Percentiles rank a stretch among this genome's conserved stretches.
phyloP scores from a whole-genome alignment of 64 coral and sea anemone genomes.

The Porites australiensis region DNA sequence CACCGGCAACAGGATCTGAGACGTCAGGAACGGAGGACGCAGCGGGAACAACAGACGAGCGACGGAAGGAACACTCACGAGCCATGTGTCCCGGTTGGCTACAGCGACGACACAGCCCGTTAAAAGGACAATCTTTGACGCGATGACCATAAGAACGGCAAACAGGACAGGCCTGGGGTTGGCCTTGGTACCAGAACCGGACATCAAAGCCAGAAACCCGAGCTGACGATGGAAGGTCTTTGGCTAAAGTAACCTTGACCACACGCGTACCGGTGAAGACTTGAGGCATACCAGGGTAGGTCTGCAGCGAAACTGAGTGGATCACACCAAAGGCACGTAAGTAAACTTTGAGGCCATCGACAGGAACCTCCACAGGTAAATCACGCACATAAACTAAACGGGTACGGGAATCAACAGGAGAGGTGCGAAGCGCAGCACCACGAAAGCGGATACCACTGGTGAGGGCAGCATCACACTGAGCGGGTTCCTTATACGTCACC shows the following conservation, averaged over 20 bases:
- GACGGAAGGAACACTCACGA: neutral
- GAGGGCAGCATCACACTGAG: neutral
- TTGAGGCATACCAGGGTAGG: neutral
- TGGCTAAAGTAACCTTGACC: neutral
- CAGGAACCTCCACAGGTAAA: neutral
- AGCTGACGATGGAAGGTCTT: neutral
- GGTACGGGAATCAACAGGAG: neutral
- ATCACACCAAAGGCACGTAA: neutral
- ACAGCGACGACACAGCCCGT: neutral
- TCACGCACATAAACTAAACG: neutral
- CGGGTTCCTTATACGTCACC: neutral
- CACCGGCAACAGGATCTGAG: no score
- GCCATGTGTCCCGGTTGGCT: neutral
- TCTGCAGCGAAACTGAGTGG: no score
- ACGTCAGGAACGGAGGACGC: no score
- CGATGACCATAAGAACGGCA: neutral
- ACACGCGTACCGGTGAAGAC: neutral
- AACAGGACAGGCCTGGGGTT: neutral
- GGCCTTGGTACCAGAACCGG: neutral
- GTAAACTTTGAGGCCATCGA: neutral
- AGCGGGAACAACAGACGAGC: no score
- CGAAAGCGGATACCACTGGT: neutral
- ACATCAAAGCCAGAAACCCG: neutral
- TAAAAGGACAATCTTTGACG: neutral
- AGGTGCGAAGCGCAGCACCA: neutral